phyloP scores from a whole-genome alignment of 2,797 vertebrate species.

The Crenichthys baileyi region DNA sequence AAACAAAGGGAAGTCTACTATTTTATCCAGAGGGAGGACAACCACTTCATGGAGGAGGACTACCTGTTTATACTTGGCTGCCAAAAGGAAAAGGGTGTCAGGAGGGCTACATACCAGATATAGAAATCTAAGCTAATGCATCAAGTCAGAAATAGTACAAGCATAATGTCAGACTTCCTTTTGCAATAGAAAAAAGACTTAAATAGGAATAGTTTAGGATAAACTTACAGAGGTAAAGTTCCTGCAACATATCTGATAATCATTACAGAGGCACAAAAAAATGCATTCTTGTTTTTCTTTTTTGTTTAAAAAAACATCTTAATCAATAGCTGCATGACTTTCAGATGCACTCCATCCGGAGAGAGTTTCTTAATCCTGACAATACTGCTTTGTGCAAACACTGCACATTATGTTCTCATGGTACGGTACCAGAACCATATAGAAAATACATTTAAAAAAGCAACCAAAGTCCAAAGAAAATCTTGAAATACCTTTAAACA shows the following conservation, averaged over 20 bases:
- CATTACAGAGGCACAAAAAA: background rate
- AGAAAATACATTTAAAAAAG: background rate
- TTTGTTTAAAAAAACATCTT: too few relatives aligned
- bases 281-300: background rate
- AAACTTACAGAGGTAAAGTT: background rate
- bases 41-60: conserved; percentile 40
- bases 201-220: background rate
- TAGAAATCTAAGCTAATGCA: conserved; percentile 60
- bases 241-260: background rate
- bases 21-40: conserved; percentile 56
- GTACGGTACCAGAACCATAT: too few relatives aligned
- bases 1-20: conserved; percentile 60
- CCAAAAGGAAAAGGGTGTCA: conserved; percentile 72
- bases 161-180: conserved; percentile 48
- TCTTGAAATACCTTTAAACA: background rate
- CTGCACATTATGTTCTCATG: background rate
- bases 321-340: background rate
- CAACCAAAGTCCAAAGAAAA: background rate
- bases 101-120: conserved; percentile 53
- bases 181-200: conserved; percentile 28
- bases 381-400: background rate
- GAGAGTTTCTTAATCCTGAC: background rate
- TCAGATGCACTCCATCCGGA: background rate
- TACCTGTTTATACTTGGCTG: conserved; percentile 64
- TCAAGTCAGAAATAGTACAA: conserved; percentile 34